Conservation (phyloP, 1,140 invertebrate species). For the Drosophila ficusphila region DNA sequence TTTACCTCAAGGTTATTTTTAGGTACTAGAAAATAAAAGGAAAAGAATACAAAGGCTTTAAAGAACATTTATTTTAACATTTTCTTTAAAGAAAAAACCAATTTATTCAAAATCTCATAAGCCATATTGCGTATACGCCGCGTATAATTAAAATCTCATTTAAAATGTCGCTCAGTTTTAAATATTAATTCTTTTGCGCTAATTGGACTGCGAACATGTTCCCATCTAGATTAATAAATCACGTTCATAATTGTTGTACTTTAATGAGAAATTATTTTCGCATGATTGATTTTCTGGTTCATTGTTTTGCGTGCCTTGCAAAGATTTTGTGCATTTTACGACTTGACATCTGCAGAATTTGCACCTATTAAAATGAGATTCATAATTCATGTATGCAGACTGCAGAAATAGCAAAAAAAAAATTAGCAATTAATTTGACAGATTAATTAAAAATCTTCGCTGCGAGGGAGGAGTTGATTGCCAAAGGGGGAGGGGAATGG, state of each 20-base stretch:
- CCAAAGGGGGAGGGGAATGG: neutral
- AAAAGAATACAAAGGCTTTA: too few relatives aligned
- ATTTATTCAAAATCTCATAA: too few relatives aligned
- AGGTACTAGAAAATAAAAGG: too few relatives aligned
- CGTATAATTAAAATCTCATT: conserved; percentile 11
- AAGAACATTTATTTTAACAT: neutral
- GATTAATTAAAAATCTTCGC: conserved; percentile 64
- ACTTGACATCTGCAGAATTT: neutral
- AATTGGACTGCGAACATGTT: conserved; percentile 17
- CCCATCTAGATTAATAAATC: neutral
- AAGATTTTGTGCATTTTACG: conserved; percentile 2
- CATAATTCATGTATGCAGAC: neutral
- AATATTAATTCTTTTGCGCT: conserved; percentile 14
- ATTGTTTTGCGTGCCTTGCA: neutral
- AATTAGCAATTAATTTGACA: conserved; percentile 60
- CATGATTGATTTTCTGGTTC: conserved; percentile 25
- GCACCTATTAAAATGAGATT: neutral
- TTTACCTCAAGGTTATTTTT: too few relatives aligned
- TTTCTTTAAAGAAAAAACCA: neutral
- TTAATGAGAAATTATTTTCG: conserved; percentile 4
- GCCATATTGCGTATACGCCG: conserved; percentile 18
- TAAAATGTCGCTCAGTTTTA: neutral
- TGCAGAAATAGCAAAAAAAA: conserved; percentile 14
- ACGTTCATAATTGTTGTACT: neutral
- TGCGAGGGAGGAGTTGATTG: conserved; percentile 9